phyloP scores from a whole-genome alignment of 2,797 vertebrate species.

The Hylomyscus alleni region DNA sequence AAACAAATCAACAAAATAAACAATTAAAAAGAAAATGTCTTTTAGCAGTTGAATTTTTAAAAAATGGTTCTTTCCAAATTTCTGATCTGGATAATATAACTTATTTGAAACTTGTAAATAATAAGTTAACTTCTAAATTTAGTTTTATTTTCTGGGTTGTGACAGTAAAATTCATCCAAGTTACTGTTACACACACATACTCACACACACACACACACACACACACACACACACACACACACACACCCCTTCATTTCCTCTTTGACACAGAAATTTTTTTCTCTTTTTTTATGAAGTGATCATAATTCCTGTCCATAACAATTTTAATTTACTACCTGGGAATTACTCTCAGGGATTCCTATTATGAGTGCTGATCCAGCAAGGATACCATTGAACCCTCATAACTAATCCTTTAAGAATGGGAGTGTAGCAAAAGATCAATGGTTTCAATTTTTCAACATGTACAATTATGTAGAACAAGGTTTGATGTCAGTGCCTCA shows the following conservation, averaged over 20 bases:
- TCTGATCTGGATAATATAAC: background rate
- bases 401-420: background rate
- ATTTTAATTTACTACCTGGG: constrained; percentile 43
- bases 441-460: background rate
- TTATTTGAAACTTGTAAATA: constrained; percentile 17
- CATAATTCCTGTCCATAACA: background rate
- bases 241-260: background rate
- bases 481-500: background rate
- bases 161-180: background rate
- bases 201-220: too few relatives aligned
- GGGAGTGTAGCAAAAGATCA: background rate
- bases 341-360: background rate
- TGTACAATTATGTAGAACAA: background rate
- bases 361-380: background rate
- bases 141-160: background rate
- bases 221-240: too few relatives aligned
- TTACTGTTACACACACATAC: background rate
- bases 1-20: background rate
- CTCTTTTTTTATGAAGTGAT: background rate
- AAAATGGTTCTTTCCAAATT: background rate
- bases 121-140: background rate
- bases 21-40: background rate
- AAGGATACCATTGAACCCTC: too few relatives aligned
- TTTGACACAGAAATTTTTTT: constrained; percentile 25
- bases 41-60: constrained; percentile 48